Evolutionary conservation across 2,888 invertebrate genomes (phyloP), one percentile per base, ranked within the genome.

Genomic region (Sipha maydis): DNA sequence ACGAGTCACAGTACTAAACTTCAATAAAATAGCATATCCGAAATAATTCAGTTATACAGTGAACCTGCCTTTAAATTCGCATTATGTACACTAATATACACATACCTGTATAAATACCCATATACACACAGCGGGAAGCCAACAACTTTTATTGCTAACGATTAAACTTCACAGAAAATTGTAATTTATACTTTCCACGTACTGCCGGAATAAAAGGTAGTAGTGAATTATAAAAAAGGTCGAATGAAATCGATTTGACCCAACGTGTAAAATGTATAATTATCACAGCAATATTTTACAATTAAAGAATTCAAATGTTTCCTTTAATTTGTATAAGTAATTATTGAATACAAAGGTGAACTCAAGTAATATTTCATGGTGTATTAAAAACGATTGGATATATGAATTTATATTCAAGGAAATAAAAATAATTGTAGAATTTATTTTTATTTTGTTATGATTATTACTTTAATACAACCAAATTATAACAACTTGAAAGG

Each of bases 91-190:
- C 73, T 54, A 34, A 31, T 25, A 34, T 9, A 5, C 34, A 73
- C 7, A 38, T 38, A 38, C 38, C 19, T 75, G 14, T 38, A 38
- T 75, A 38, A 41, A 38, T 19, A 56, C 34, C 54, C 17, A 56
- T 56, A 83, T 48, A 82, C 41, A 80, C 82, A 82, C 11, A 69
- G 48, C 31, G 38, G n/a, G 54, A 54, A 73, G 25, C 31, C 54
- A 73, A 19, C 34, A 34, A 56, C 38, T 73, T 83, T 83, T 83
- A 73, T 31, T 73, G 73, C 54, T 56, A 83, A 83, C 73, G 83
- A 56, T 83, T 75, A 83, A 73, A 83, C 73, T 73, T 54, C 73
- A n/a, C 83, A 56, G 83, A n/a, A 73, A 34, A 75, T n/a, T 83
- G 34, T 83, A 75, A 83, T 83, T 83, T 83, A 83, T 73, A 73